Conservation (phyloP, 2,888 invertebrate species). For the Stenurella melanura region DNA sequence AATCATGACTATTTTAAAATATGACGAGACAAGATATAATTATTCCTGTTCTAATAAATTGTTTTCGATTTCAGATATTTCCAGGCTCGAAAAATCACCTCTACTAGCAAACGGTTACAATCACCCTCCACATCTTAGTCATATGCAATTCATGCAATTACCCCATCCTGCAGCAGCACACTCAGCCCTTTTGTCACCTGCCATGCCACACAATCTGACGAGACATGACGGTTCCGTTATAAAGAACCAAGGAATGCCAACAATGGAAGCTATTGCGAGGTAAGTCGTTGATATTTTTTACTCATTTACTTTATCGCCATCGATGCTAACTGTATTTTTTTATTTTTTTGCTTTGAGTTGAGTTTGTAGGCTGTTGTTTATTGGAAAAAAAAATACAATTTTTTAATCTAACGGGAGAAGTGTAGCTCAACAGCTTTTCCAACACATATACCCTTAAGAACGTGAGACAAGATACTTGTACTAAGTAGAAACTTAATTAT, state of each 20-base stretch:
- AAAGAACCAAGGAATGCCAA: conserved; percentile 89
- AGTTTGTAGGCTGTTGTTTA: too few species aligned
- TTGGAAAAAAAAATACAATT: too few species aligned
- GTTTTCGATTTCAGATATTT: conserved; percentile 83
- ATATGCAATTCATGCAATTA: conserved; percentile 96
- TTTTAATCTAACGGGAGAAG: too few species aligned
- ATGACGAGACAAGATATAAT: not conserved
- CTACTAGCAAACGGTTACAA: conserved; percentile 95
- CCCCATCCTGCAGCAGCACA: conserved; percentile 83
- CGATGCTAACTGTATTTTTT: too few species aligned
- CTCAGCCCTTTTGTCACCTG: conserved; percentile 90
- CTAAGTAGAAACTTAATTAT: too few species aligned
- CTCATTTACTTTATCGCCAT: too few species aligned
- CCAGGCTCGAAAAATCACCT: conserved; percentile 93
- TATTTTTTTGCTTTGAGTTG: too few species aligned
- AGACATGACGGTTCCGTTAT: conserved; percentile 89
- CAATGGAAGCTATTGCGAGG: conserved; percentile 94
- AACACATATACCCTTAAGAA: too few species aligned
- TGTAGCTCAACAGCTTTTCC: too few species aligned
- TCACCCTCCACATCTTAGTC: conserved; percentile 93
- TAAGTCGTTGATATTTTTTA: conserved; percentile 68
- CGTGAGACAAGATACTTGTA: too few species aligned
- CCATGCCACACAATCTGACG: conserved; percentile 90
- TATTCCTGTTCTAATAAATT: not conserved
- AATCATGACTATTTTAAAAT: not conserved